Evolutionary conservation across 2,113 vertebrate genomes (phyloP), one percentile per base, ranked within the genome.

Genomic region (Hippoglossus stenolepis): DNA sequence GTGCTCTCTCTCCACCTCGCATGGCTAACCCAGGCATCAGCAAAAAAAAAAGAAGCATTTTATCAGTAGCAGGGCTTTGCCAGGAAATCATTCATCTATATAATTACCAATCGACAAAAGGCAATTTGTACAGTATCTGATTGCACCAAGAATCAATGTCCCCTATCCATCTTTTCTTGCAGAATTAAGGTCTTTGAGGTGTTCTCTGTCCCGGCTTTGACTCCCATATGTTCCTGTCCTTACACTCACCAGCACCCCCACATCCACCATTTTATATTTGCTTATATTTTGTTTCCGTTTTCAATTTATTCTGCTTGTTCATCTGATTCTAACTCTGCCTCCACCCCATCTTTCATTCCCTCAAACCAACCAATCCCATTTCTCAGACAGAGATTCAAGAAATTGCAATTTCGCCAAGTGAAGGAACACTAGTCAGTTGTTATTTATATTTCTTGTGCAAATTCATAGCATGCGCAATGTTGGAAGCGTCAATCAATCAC

Each of bases 61-160:
- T 67, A 80, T 75, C 78, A 77, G 79, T 77, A 8, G 60, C 43
- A 23, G 14, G 24, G 63, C 79, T 85, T 63, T 83, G 70, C 81
- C 77, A 72, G 80, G 73, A 85, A 87, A 85, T 89, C 87, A 80
- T 86, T 91, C 85, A 87, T 84, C 90, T 88, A 72, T 83, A 89
- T 92, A 89, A 92, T 94, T 92, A 87, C 79, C 11, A 83, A 91
- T 88, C 67, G 86, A 91, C 90, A 84, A 83, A 89, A 86, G 77
- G 77, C 75, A 79, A 73, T 80, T 80, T 87, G 86, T 85, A 71
- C 81, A 78, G 84, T 85, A 79, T 87, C 77, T 89, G 88, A 85
- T 79, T 90, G 75, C 87, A n/a, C 53, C 18, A 54, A 60, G 31
- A 75, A 91, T 91, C 90, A 61, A 90, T 90, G 75, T 56, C 10